A percentile compares a stretch with the other conserved stretches of the same genome.
Evolutionary conservation across 1,140 invertebrate genomes (phyloP).

Genomic region (Teleogryllus occipitalis): DNA sequence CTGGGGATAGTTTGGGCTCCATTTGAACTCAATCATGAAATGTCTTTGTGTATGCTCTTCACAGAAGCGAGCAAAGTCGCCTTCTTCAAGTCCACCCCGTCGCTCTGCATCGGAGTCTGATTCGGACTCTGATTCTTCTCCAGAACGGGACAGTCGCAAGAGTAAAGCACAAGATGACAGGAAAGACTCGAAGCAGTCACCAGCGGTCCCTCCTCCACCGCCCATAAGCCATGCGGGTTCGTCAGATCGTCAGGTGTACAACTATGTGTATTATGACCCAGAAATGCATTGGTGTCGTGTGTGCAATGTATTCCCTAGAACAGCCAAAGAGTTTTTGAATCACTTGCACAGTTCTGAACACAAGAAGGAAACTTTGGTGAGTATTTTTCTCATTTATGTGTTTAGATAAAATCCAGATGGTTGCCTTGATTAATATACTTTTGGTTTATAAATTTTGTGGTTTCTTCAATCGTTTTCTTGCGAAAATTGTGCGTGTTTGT

Average conservation of each 20-base stretch:
- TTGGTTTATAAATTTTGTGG: too few relatives aligned
- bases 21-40: background rate
- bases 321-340: constrained; percentile 73
- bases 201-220: background rate
- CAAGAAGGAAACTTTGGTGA: constrained; percentile 50
- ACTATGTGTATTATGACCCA: constrained; percentile 77
- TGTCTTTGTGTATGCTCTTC: background rate
- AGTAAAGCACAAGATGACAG: background rate
- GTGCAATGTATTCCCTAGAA: constrained; percentile 76
- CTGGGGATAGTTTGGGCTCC: background rate
- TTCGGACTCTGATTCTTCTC: background rate
- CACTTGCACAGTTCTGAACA: constrained; percentile 72
- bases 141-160: background rate
- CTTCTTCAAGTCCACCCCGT: background rate
- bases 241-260: constrained; percentile 43
- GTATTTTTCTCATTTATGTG: constrained; percentile 22
- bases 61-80: background rate
- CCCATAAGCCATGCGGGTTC: background rate
- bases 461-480: too few relatives aligned
- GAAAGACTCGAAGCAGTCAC: background rate
- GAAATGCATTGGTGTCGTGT: constrained; percentile 81
- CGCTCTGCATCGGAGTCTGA: background rate
- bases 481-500: too few relatives aligned
- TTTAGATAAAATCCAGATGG: too few relatives aligned
- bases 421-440: too few relatives aligned